phyloP scores from a whole-genome alignment of 2,797 vertebrate species.

The Enteromius mattozi region DNA sequence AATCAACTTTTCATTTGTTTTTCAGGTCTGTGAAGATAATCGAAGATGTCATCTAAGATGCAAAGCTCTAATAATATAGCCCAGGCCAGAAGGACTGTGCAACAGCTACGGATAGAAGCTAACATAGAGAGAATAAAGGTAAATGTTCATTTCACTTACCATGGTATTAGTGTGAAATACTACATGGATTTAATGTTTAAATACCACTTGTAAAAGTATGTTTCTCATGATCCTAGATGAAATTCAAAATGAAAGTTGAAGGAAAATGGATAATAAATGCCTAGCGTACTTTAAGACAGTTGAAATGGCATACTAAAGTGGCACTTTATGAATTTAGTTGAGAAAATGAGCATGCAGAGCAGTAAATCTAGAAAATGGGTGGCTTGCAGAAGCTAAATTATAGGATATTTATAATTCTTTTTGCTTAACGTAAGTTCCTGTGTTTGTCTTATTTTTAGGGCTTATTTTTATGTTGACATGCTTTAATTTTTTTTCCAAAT shows the following conservation, averaged over 20 bases:
- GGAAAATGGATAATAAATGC: background rate
- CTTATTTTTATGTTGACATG: no score
- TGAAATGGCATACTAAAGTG: background rate
- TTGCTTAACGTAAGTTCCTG: background rate
- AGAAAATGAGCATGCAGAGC: background rate
- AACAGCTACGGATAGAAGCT: conserved; percentile 89
- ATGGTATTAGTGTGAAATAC: background rate
- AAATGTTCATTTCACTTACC: conserved; percentile 9
- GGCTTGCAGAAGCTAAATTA: background rate
- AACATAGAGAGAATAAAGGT: conserved; percentile 94
- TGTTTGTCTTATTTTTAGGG: background rate
- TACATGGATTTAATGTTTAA: background rate
- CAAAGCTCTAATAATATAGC: conserved; percentile 85
- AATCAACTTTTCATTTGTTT: conserved; percentile 34
- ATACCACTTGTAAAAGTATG: background rate
- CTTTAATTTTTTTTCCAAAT: no score
- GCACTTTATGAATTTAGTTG: background rate
- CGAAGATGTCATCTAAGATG: conserved; percentile 87
- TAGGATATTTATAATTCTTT: background rate
- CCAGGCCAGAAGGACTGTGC: conserved; percentile 86
- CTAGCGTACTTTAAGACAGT: background rate
- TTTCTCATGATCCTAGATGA: background rate
- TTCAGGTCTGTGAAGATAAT: conserved; percentile 50
- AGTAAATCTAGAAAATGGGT: background rate
- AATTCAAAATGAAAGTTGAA: background rate